Percentiles rank a stretch among this genome's conserved stretches.
These are phyloP conservation scores for Glandiceps talaboti DNA, from an alignment of 53 echinoderm and acorn worm species.

Conservation along the genomic window DNA sequence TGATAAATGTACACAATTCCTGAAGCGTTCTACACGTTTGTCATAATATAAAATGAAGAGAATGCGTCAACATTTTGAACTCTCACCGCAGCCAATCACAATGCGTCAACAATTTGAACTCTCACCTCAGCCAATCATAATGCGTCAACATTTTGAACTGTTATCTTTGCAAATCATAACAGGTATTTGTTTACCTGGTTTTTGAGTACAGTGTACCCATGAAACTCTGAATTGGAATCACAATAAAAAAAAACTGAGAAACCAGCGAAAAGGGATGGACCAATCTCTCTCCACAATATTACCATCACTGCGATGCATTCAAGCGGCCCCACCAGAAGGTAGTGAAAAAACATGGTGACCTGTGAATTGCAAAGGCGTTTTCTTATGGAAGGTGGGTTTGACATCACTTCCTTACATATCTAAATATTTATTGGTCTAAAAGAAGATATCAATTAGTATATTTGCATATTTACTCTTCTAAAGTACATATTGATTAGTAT, in stretches of 20 bases:
- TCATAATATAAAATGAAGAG: no score
- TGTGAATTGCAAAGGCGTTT: slow-evolving; percentile 5
- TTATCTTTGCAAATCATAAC: not conserved
- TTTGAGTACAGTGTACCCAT: slow-evolving; percentile 79
- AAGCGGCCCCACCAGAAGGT: slow-evolving; percentile 68
- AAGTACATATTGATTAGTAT: no score
- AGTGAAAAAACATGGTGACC: slow-evolving; percentile 55
- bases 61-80: no score
- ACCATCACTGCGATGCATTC: slow-evolving; percentile 35
- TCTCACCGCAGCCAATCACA: no score
- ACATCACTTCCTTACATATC: no score
- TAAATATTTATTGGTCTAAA: no score
- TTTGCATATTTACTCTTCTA: not conserved
- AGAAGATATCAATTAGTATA: no score
- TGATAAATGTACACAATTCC: no score
- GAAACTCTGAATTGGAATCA: slow-evolving; percentile 62
- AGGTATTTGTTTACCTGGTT: slow-evolving; percentile 32
- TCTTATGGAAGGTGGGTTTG: not conserved
- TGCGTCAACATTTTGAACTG: no score
- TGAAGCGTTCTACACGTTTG: no score
- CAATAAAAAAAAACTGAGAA: slow-evolving; percentile 40
- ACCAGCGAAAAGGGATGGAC: slow-evolving; percentile 53
- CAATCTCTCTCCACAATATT: slow-evolving; percentile 56
- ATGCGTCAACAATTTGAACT: no score
- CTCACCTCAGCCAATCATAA: no score